Conservation (phyloP, 2,797 vertebrate species). For the Pelobates cultripes region DNA sequence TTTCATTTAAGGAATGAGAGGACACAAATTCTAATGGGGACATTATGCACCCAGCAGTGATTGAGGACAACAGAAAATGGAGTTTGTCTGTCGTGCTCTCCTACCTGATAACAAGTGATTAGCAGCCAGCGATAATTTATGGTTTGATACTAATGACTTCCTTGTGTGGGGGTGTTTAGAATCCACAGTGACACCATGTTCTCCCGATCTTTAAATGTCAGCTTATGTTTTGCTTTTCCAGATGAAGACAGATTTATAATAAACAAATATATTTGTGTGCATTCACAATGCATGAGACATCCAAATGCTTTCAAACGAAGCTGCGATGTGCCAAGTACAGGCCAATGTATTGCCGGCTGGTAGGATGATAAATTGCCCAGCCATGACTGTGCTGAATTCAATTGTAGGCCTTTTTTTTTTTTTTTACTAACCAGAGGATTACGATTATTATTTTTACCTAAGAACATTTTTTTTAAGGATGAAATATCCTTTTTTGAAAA, state of each 20-base stretch:
- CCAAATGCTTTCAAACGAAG: background rate
- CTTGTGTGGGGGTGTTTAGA: slow-evolving; percentile 39
- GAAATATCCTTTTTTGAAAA: too few relatives aligned
- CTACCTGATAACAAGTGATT: slow-evolving; percentile 15
- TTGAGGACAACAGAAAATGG: background rate
- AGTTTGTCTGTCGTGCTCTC: background rate
- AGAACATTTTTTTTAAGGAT: too few relatives aligned
- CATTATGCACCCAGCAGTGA: background rate
- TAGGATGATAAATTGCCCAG: background rate
- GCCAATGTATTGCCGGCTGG: background rate
- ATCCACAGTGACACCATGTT: slow-evolving; percentile 27
- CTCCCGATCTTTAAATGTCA: slow-evolving; percentile 34
- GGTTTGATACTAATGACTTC: slow-evolving; percentile 36
- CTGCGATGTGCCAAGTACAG: background rate
- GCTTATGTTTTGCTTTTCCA: slow-evolving; percentile 27
- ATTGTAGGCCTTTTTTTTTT: background rate
- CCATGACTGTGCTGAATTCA: background rate
- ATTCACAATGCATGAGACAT: background rate
- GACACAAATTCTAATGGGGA: background rate
- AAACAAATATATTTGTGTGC: slow-evolving; percentile 1
- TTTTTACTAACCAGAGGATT: too few relatives aligned
- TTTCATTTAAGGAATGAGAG: background rate
- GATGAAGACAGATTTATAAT: slow-evolving; percentile 26
- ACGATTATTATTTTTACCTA: too few relatives aligned
- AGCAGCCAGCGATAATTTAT: slow-evolving; percentile 30